These are phyloP conservation scores for Pitta sordida DNA, from an alignment of 2,113 vertebrate genomes.

Conservation along the genomic window DNA sequence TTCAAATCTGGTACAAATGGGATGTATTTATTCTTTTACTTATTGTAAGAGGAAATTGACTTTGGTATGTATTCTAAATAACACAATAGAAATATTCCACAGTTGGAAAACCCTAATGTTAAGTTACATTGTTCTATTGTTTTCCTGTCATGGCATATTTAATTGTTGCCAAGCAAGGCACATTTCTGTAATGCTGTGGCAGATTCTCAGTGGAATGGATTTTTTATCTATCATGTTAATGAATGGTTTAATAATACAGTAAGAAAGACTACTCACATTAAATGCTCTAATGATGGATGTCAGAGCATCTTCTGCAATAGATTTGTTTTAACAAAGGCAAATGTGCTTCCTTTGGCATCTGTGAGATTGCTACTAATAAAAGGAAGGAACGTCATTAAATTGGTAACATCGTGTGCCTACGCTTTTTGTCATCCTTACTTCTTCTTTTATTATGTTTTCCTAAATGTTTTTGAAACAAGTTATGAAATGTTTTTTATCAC, in stretches of 20 bases:
- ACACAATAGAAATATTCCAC: not conserved
- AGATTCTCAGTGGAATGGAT: constrained; percentile 4
- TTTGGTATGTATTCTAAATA: not conserved
- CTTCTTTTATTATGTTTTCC: not conserved
- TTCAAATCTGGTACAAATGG: not conserved
- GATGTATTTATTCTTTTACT: not conserved
- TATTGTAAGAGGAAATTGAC: not conserved
- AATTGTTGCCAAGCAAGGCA: not conserved
- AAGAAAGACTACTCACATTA: constrained; percentile 40
- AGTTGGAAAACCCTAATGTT: not conserved
- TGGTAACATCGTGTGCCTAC: not conserved
- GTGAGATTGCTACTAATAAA: constrained; percentile 46
- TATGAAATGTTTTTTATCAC: not conserved
- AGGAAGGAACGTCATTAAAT: not conserved
- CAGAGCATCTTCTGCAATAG: constrained; percentile 32
- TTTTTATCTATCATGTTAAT: constrained; percentile 57
- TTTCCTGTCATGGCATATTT: not conserved
- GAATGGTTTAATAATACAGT: constrained; percentile 63
- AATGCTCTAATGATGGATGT: constrained; percentile 44
- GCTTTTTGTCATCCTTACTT: constrained; percentile 1
- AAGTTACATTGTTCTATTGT: not conserved
- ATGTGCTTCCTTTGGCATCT: constrained; percentile 44
- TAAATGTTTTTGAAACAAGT: constrained; percentile 6
- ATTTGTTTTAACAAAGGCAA: constrained; percentile 50
- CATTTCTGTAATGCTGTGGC: not conserved